Evolutionary conservation across 2,888 invertebrate genomes (phyloP).

Genomic region (Amorpha juglandis): DNA sequence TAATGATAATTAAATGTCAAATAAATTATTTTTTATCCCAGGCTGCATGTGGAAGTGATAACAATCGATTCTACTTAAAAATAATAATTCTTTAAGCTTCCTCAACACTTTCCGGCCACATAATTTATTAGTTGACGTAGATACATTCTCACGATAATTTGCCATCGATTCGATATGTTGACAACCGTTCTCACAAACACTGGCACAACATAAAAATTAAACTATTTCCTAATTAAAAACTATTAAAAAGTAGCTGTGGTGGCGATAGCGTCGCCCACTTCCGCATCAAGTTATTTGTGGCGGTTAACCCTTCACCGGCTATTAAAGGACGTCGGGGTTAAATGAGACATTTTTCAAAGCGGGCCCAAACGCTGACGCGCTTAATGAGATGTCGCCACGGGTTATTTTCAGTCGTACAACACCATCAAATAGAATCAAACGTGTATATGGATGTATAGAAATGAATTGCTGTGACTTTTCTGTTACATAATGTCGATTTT

Average conservation of each 20-base stretch:
- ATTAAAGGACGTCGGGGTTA: conserved; percentile 80
- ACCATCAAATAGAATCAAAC: conserved; percentile 46
- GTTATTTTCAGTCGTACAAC: conserved; percentile 75
- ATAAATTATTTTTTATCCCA: too few relatives aligned
- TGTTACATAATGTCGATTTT: too few relatives aligned
- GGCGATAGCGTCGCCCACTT: conserved; percentile 70
- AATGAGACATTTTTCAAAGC: conserved; percentile 83
- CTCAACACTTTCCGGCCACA: conserved; percentile 42
- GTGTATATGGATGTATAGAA: conserved; percentile 42
- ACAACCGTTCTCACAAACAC: conserved; percentile 49
- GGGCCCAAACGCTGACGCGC: conserved; percentile 68
- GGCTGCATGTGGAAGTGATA: neutral
- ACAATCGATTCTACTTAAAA: conserved; percentile 15
- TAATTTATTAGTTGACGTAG: conserved; percentile 49
- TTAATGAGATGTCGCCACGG: conserved; percentile 81
- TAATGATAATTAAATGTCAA: neutral
- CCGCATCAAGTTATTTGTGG: conserved; percentile 80
- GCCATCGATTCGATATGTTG: conserved; percentile 54
- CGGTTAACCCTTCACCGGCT: conserved; percentile 80
- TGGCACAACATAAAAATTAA: conserved; percentile 74
- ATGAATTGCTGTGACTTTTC: neutral
- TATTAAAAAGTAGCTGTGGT: conserved; percentile 72
- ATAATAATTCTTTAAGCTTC: neutral
- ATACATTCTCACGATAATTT: conserved; percentile 75
- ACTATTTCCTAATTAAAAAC: conserved; percentile 83